Evolutionary conservation across 2,888 invertebrate species (phyloP).

Genomic region (Orchesellides sinensis): DNA sequence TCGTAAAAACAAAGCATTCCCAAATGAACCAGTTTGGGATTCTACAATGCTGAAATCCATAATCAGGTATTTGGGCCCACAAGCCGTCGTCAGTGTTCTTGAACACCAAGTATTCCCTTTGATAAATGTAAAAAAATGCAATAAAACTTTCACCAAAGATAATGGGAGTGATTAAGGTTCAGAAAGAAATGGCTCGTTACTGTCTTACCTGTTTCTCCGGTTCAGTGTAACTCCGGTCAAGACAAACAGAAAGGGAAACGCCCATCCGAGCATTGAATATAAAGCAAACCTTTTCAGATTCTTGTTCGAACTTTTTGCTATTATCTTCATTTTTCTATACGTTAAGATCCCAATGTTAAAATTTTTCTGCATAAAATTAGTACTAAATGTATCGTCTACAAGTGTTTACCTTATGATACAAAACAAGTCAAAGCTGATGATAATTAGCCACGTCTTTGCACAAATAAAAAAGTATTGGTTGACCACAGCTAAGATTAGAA

Average conservation of each 20-base stretch:
- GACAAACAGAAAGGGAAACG: constrained; percentile 40
- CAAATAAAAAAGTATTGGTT: constrained; percentile 58
- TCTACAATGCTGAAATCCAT: constrained; percentile 55
- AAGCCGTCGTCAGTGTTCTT: constrained; percentile 14
- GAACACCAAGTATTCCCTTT: constrained; percentile 3
- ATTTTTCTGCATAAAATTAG: too few species aligned
- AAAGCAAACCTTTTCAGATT: constrained; percentile 7
- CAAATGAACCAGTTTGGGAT: constrained; percentile 57
- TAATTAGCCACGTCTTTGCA: constrained; percentile 59
- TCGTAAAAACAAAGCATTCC: constrained; percentile 61
- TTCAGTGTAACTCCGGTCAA: constrained; percentile 38
- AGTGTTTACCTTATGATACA: constrained; percentile 37
- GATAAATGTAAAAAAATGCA: background rate
- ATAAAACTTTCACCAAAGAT: background rate
- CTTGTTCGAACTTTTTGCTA: constrained; percentile 8
- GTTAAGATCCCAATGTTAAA: too few species aligned
- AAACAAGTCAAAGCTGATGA: constrained; percentile 53
- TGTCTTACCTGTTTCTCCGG: constrained; percentile 27
- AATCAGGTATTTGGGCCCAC: constrained; percentile 53
- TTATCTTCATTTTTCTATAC: constrained; percentile 17
- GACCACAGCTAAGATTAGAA: constrained; percentile 21
- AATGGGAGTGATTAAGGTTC: too few species aligned
- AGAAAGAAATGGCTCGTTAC: too few species aligned
- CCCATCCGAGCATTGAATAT: constrained; percentile 53
- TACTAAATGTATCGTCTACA: too few species aligned